phyloP scores from a whole-genome alignment of 2,888 invertebrate species.

The Calephelis perditalis region DNA sequence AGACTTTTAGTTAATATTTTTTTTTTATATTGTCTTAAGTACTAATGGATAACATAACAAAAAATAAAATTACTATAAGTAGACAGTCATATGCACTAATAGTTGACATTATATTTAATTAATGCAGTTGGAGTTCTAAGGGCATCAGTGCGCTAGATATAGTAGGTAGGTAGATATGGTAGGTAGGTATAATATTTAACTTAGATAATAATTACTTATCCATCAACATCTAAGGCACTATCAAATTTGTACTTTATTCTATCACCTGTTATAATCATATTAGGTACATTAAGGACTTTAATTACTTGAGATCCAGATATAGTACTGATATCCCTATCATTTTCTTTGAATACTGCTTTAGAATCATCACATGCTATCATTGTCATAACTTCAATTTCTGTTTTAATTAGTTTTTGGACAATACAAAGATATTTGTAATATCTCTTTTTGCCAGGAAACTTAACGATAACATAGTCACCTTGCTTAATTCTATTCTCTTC shows the following conservation, averaged over 20 bases:
- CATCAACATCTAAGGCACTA: slow-evolving; percentile 12
- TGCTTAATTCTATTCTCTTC: slow-evolving; percentile 11
- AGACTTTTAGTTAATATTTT: slow-evolving; percentile 10
- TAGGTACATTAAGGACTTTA: slow-evolving; percentile 13
- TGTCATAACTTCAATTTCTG: slow-evolving; percentile 13
- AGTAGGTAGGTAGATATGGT: background rate
- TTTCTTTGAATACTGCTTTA: slow-evolving; percentile 16
- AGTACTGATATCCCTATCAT: slow-evolving; percentile 17
- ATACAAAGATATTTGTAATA: slow-evolving; percentile 14
- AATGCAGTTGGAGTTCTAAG: slow-evolving; percentile 10
- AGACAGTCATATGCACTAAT: slow-evolving; percentile 12
- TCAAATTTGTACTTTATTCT: slow-evolving; percentile 15
- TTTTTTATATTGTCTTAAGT: slow-evolving; percentile 1
- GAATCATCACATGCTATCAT: slow-evolving; percentile 3
- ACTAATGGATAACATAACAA: slow-evolving; percentile 1
- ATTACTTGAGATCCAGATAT: slow-evolving; percentile 17
- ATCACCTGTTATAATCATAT: slow-evolving; percentile 14
- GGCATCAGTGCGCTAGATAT: slow-evolving; percentile 9
- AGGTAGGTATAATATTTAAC: slow-evolving; percentile 1
- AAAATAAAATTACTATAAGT: slow-evolving; percentile 11
- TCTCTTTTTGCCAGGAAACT: slow-evolving; percentile 14
- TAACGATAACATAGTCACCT: slow-evolving; percentile 11
- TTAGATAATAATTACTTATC: slow-evolving; percentile 5
- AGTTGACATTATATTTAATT: slow-evolving; percentile 14
- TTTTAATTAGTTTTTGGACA: slow-evolving; percentile 8